Evolutionary conservation across 35 echinoderm and acorn worm genomes (phyloP).

Genomic region (Apostichopus californicus): DNA sequence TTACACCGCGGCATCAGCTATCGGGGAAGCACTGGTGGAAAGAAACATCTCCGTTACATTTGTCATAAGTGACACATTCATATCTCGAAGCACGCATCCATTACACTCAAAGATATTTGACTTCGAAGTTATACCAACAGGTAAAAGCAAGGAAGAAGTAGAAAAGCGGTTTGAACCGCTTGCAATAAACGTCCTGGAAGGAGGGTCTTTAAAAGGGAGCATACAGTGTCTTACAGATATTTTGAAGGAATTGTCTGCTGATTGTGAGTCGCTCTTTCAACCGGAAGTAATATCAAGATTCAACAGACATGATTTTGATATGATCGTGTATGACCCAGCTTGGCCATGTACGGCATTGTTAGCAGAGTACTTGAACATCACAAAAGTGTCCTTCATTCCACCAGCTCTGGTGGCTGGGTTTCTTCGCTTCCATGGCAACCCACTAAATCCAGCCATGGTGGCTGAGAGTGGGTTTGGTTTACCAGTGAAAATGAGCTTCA

Average conservation of each 20-base stretch:
- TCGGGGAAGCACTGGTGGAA: constrained; percentile 57
- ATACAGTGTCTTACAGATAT: neutral
- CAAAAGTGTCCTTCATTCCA: constrained; percentile 11
- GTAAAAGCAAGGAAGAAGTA: constrained; percentile 1
- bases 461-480: neutral
- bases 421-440: constrained; percentile 16
- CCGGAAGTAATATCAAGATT: neutral
- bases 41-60: constrained; percentile 60
- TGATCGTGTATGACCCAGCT: constrained; percentile 50
- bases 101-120: constrained; percentile 57
- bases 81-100: constrained; percentile 35
- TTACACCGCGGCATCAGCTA: constrained; percentile 29
- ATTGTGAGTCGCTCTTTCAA: constrained; percentile 11
- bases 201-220: neutral
- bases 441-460: neutral
- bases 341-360: constrained; percentile 52
- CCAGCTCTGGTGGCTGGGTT: neutral
- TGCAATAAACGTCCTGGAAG: neutral
- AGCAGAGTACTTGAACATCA: neutral
- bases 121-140: constrained; percentile 32
- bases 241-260: neutral
- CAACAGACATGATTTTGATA: constrained; percentile 28
- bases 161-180: constrained; percentile 12
- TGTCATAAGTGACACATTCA: constrained; percentile 48
- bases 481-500: constrained; percentile 34